Percentiles rank a stretch among this genome's conserved stretches.
phyloP scores from a whole-genome alignment of 2,113 vertebrate species.

The Colius striatus region DNA sequence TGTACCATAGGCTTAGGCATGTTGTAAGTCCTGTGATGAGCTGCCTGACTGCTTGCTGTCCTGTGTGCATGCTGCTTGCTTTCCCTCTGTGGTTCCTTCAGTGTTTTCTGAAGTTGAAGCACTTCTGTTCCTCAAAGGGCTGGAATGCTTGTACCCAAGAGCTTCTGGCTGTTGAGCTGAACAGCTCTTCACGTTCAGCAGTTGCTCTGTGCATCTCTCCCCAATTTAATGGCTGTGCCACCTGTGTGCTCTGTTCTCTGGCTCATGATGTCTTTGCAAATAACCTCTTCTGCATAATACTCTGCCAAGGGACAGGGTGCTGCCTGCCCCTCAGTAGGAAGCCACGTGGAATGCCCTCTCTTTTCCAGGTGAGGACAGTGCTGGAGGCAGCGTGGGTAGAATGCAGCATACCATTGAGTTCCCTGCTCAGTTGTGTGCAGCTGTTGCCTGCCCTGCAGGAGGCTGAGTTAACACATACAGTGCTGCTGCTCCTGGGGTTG shows the following conservation, averaged over 20 bases:
- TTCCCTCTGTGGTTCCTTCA: not conserved
- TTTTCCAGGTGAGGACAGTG: not conserved
- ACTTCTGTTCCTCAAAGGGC: not conserved
- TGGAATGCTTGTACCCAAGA: not conserved
- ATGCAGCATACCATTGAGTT: not conserved
- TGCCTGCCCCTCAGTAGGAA: not conserved
- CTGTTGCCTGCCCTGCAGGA: not conserved
- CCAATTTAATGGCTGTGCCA: not conserved
- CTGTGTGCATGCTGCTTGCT: not conserved
- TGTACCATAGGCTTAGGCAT: not conserved
- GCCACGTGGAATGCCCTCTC: not conserved
- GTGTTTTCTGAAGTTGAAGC: not conserved
- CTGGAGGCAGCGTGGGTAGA: not conserved
- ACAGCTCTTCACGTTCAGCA: fast-evolving
- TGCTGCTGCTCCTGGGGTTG: not conserved
- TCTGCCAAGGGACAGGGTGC: not conserved
- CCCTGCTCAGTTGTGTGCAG: not conserved
- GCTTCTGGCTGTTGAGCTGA: not conserved
- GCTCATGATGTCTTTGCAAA: not conserved
- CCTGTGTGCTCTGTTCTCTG: not conserved
- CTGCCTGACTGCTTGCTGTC: not conserved
- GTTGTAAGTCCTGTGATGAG: not conserved
- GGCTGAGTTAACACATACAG: not conserved
- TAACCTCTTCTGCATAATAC: not conserved
- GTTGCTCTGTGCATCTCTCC: not conserved